Base-by-base conservation (phyloP, 2,113 vertebrate species). In the Choloepus hoffmanni region DNA sequence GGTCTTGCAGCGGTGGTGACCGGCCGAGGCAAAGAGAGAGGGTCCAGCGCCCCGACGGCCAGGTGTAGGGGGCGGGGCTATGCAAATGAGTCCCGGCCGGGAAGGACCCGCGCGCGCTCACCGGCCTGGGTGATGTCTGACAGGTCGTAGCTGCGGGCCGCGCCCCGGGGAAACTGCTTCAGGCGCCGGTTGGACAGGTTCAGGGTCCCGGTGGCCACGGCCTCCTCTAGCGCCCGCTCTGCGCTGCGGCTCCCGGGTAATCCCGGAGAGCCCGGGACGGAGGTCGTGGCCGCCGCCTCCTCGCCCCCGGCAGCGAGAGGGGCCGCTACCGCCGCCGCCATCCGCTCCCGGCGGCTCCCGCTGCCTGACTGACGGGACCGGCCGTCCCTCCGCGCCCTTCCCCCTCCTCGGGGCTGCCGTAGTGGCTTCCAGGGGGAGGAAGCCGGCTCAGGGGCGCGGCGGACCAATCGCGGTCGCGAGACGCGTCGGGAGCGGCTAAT, bases 51-150 rank as follows among this genome's bases (percentile, higher is more conserved):
- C 24, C 79, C 3, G n/a, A 40, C 4, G 0, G 60, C 70, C 92
- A 94, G 94, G 94, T 83, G 88, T 45, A 89, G 62, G 43, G 77
- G 88, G 87, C 68, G 83, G 92, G 81, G 33, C 50, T 53, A 53
- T 53, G 50, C 50, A 53, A 53, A 53, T 53, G 10, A 53, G 50
- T 10, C 19, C 15, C 2, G 62, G 14, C 55, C 55, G 85, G 97
- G 97, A 63, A 96, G 81, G 58, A 55, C 79, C 40, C 53, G n/a
- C 12, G n/a, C 1, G 50, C 88, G 83, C 98, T 98, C 94, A 99
- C 99, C 99, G 97, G 99, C 99, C 58, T 99, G 98, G 7, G 99
- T 99, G 86, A 99, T 99, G 98, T 99, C 99, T 97, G 99, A 99
- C 97, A 99, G 97, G 97, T 99, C 99, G 97, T 99, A 99, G 97